Evolutionary conservation across 2,797 vertebrate genomes (phyloP).

Genomic region (Lateolabrax maculatus): DNA sequence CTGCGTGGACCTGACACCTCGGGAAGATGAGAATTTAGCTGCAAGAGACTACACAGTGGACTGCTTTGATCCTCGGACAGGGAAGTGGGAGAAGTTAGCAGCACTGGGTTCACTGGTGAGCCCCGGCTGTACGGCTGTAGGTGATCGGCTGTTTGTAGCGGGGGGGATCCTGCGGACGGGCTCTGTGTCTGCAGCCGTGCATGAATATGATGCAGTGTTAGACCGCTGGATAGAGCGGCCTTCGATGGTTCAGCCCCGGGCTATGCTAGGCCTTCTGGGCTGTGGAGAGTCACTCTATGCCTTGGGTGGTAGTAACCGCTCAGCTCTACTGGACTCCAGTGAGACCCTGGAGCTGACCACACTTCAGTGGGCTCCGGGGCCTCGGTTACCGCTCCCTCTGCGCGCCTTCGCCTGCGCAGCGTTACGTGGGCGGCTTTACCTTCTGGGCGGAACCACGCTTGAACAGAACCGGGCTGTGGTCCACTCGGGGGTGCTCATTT

Average conservation of each 20-base stretch:
- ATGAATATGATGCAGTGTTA: conserved; percentile 86
- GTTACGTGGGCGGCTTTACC: conserved; percentile 84
- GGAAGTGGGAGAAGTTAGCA: conserved; percentile 88
- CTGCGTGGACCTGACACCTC: conserved; percentile 87
- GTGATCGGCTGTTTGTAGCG: conserved; percentile 85
- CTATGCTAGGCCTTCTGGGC: conserved; percentile 87
- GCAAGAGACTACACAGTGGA: conserved; percentile 83
- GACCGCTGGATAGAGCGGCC: conserved; percentile 86
- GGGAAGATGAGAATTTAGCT: conserved; percentile 80
- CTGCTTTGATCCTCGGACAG: conserved; percentile 89
- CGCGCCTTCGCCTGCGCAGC: conserved; percentile 86
- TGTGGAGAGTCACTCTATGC: conserved; percentile 86
- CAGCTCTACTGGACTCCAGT: conserved; percentile 84
- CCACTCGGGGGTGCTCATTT: conserved; percentile 88
- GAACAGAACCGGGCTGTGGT: conserved; percentile 86
- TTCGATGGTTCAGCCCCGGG: conserved; percentile 83
- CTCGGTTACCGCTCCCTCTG: conserved; percentile 84
- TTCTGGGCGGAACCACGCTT: conserved; percentile 87
- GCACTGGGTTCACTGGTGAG: conserved; percentile 85
- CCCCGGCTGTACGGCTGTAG: conserved; percentile 87
- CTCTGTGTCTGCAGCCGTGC: conserved; percentile 84
- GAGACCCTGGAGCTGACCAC: conserved; percentile 84
- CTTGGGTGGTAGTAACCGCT: conserved; percentile 86
- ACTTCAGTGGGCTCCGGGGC: conserved; percentile 77
- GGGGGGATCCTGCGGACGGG: conserved; percentile 87